Base-by-base conservation (phyloP, 2,113 vertebrate genomes). In the Plecotus auritus region DNA sequence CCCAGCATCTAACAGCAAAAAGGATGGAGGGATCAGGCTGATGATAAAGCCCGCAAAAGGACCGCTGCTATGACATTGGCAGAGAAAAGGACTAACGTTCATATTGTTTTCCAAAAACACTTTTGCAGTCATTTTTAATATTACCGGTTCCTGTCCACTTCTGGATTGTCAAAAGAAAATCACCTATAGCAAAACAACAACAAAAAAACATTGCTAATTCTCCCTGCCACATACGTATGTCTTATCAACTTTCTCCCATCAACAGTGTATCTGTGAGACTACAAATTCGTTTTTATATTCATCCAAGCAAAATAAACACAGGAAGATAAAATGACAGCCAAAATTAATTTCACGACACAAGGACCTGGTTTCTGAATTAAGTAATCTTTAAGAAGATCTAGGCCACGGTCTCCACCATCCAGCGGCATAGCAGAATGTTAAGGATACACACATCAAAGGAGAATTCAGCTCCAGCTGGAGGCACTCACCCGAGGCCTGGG, bases 401-500 rank as follows among this genome's bases (percentile, higher is more conserved):
- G 3, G n/a, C 42, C 37, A 76, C 3, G 17, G 69, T 76, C 42
- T 49, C 47, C 23, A 83, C n/a, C 16, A n/a, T 17, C 42, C n/a
- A n/a, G n/a, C n/a, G 13, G n/a, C 26, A 4, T 0, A 81, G 37
- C 35, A 40, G 69, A 85, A 32, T 42, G 45, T 22, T 32, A 76
- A 86, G 81, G 37, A 40, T 40, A 40, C 3, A 88, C 9, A 64
- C 3, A 67, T 49, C 37, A 35, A 72, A 69, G 30, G 12, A 80
- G 37, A 66, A 61, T 47, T 64, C n/a, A 11, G 18, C 8, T 32
- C 42, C 16, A 28, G 37, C 32, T 45, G 1, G 10, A 47, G 0
- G 17, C 26, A 30, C 96, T 81, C 72, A 99, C 99, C 99, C 98
- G 98, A 98, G 87, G 98, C 97, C 45, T 98, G 98, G 77, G 98